Percentiles rank a stretch among this genome's conserved stretches.
These are phyloP conservation scores for Doryteuthis pealeii DNA, from an alignment of 1,140 invertebrate genomes.

Conservation along the genomic window DNA sequence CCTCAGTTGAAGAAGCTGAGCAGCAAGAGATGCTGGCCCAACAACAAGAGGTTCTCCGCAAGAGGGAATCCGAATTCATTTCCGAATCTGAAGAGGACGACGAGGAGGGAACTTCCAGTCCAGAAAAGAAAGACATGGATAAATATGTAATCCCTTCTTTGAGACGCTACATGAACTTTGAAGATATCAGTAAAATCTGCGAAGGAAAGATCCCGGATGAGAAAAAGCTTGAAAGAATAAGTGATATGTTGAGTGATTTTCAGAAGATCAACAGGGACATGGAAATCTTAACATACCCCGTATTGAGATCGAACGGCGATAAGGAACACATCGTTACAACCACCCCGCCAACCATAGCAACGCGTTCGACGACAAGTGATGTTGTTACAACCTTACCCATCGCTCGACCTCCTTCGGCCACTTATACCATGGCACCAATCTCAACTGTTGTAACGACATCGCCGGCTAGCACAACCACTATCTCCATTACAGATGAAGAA, in stretches of 20 bases:
- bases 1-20: constrained; percentile 62
- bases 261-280: background rate
- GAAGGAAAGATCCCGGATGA: constrained; percentile 6
- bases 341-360: background rate
- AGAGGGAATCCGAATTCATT: constrained; percentile 40
- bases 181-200: constrained; percentile 50
- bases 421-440: background rate
- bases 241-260: constrained; percentile 2
- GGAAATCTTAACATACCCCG: background rate
- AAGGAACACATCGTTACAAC: constrained; percentile 5
- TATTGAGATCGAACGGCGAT: constrained; percentile 3
- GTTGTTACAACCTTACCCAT: constrained; percentile 8
- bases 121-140: constrained; percentile 19
- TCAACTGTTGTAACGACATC: constrained; percentile 1
- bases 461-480: background rate
- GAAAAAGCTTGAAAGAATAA: constrained; percentile 1
- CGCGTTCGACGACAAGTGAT: background rate
- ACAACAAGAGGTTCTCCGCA: constrained; percentile 45
- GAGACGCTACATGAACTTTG: constrained; percentile 48
- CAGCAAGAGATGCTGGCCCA: constrained; percentile 60
- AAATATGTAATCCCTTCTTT: constrained; percentile 17
- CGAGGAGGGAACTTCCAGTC: constrained; percentile 28
- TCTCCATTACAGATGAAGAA: constrained; percentile 19
- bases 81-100: constrained; percentile 25
- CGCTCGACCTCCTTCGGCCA: background rate